Base-by-base conservation (phyloP, 2,113 vertebrate species). In the Castor canadensis region DNA sequence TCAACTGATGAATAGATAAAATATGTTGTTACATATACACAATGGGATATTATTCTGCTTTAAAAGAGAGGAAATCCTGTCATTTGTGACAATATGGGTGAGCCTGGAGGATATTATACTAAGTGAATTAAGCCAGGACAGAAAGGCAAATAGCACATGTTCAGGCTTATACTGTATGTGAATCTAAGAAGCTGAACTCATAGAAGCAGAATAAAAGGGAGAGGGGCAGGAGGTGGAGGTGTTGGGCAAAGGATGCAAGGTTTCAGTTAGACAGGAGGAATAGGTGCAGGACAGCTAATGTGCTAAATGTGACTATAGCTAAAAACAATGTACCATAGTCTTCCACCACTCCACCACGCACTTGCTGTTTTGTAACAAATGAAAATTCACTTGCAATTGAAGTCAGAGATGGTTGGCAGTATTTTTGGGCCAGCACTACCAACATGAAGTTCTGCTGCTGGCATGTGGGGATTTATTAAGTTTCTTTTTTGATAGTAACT, bases 401-500 rank as follows among this genome's bases (percentile, higher is more conserved):
- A 95, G 30, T 86, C 64, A 84, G 87, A 93, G 40, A 72, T 72
- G 58, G 40, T 1, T 5, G 17, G 6, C 8, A 1, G 15, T 91
- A 52, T 9, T 84, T 95, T 66, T 13, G 73, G 47, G n/a, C 38
- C 66, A 75, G 69, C 30, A 83, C 22, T 32, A 38, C n/a, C 77
- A 81, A 45, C 19, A 64, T 4, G 45, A 67, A 72, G 15, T 79
- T 93, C 73, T 93, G 54, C 30, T 75, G 22, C 56, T 62, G 43
- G 49, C 28, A 15, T 22, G 66, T 49, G 75, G 35, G 1, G 3
- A 91, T 40, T 72, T 87, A 76, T 54, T 47, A 86, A 81, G 40
- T 87, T 95, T 95, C 52, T 75, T 75, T 80, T n/a, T 81, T 90
- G 72, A 83, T 5, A 67, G 64, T 82, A 77, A 91, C 20, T 83